Base-by-base conservation (phyloP, 35 echinoderm and acorn worm genomes). In the Anneissia japonica region DNA sequence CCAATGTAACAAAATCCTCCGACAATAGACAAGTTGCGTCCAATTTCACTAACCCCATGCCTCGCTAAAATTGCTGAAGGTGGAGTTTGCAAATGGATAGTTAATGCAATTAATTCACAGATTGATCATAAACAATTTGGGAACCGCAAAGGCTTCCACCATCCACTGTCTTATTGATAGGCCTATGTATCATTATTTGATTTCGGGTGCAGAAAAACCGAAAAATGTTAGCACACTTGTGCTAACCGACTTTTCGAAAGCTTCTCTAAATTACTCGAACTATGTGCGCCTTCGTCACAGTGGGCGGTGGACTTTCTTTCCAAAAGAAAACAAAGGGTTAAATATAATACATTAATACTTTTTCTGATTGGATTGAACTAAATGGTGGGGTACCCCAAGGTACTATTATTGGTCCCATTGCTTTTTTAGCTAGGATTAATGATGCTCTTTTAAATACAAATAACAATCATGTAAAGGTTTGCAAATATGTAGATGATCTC, bases 21-120 rank as follows among this genome's bases (percentile, higher is more conserved):
- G 40, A 82, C 17, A 64, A 72, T 86, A 1, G 72, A 86, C 84
- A 86, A 86, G 35, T 37, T 86, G 37, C 64, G 84, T n/a, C 84
- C 84, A 14, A 73, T 86, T 19, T 86, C 84, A 29, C 0, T 86
- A 3, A 86, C 84, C 45, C 75, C 45, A n/a, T 37, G 19, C 28
- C 56, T 86, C n/a, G 84, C 84, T 16, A 86, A 86, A 37, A 74
- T 86, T 37, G 84, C 84, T 37, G 84, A 86, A 73, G 56, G 85
- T 29, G 32, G 74, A 17, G 74, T 87, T 41, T 87, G 74, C 30
- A 87, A 87, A 46, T 87, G 37, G 36, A 34, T 78, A 31, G 41
- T 43, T 34, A 38, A 87, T 77, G 37, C 34, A 40, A 87, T 87
- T 78, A 35, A 78, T 29, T 31, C 74, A 4, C 34, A 33, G 4